Conservation (phyloP, 2,797 vertebrate species). For the Discoglossus pictus region DNA sequence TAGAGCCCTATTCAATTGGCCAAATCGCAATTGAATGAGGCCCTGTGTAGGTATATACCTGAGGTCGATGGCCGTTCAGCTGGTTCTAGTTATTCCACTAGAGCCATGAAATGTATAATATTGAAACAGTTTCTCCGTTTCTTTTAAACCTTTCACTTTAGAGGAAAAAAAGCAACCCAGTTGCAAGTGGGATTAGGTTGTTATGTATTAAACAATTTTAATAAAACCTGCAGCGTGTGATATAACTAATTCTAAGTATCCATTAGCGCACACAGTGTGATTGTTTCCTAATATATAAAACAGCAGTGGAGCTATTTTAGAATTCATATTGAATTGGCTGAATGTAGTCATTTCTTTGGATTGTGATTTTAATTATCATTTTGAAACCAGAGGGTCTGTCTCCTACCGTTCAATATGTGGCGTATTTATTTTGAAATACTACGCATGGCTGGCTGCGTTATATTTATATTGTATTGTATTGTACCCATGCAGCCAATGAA, state of each 20-base stretch:
- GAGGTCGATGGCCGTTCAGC: too few relatives aligned
- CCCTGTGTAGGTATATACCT: too few relatives aligned
- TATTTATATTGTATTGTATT: constrained; percentile 14
- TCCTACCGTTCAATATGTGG: constrained; percentile 13
- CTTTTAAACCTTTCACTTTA: too few relatives aligned
- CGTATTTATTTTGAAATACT: neutral
- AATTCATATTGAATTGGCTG: constrained; percentile 13
- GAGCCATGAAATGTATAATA: too few relatives aligned
- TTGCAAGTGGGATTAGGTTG: too few relatives aligned
- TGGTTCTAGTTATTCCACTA: too few relatives aligned
- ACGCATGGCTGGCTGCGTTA: constrained; percentile 1
- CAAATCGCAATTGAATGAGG: too few relatives aligned
- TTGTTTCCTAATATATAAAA: constrained; percentile 6
- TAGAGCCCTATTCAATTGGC: too few relatives aligned
- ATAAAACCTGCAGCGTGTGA: constrained; percentile 12
- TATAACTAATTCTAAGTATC: constrained; percentile 2
- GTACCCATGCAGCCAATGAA: neutral
- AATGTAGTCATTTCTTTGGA: neutral
- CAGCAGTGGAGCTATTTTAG: constrained; percentile 23
- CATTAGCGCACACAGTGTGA: constrained; percentile 13
- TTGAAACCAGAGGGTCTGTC: constrained; percentile 1
- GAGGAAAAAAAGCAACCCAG: too few relatives aligned
- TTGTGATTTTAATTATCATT: constrained; percentile 23
- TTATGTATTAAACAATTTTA: constrained; percentile 6
- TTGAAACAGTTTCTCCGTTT: too few relatives aligned